These are phyloP conservation scores for Cyclina sinensis DNA, from an alignment of 1,140 invertebrate species.

Conservation along the genomic window DNA sequence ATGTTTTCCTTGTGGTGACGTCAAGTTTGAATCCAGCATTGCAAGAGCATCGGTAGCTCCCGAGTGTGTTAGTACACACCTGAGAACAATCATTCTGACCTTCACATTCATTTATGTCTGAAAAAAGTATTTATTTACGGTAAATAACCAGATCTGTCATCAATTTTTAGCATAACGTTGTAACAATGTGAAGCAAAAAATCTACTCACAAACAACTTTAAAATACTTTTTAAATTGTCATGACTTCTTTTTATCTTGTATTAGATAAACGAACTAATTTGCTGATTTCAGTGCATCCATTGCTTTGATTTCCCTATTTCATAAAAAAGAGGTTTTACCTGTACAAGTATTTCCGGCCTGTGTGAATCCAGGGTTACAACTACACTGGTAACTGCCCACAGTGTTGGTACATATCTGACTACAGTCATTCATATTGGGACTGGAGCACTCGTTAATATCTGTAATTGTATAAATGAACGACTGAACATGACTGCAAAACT, in stretches of 20 bases:
- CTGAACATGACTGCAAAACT: too few species aligned
- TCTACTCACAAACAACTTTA: too few species aligned
- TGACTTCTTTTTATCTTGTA: too few species aligned
- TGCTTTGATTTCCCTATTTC: too few species aligned
- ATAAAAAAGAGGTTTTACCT: too few species aligned
- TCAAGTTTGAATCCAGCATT: constrained; percentile 34
- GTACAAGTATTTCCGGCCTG: constrained; percentile 27
- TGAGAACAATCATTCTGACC: constrained; percentile 9
- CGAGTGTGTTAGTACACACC: constrained; percentile 13
- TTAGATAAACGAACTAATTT: too few species aligned
- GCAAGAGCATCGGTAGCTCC: constrained; percentile 40
- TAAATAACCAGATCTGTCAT: too few species aligned
- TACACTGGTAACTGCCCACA: constrained; percentile 44
- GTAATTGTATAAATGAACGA: constrained; percentile 27
- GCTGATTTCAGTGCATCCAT: too few species aligned
- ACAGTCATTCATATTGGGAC: neutral
- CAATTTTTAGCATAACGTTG: too few species aligned
- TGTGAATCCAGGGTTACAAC: constrained; percentile 36
- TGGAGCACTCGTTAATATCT: constrained; percentile 68
- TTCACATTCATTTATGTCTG: constrained; percentile 37
- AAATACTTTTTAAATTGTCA: too few species aligned
- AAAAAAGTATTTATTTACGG: too few species aligned
- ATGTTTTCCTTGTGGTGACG: neutral
- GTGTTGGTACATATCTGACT: constrained; percentile 55
- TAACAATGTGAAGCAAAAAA: too few species aligned